Evolutionary conservation across 1,140 invertebrate species (phyloP).

Genomic region (Sitodiplosis mosellana): DNA sequence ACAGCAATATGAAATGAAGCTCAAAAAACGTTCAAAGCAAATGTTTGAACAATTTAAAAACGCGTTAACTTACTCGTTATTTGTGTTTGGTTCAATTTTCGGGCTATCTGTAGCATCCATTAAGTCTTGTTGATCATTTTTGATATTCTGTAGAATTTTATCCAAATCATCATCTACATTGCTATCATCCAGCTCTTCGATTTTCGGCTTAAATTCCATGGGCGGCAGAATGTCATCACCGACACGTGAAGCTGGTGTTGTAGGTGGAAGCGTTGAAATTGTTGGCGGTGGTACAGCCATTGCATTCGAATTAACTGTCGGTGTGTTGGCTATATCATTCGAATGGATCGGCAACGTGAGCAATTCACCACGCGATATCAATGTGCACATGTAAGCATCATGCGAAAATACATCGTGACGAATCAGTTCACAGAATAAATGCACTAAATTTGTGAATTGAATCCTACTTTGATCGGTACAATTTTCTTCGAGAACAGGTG

Average conservation of each 20-base stretch:
- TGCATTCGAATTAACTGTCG: conserved; percentile 8
- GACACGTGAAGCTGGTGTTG: conserved; percentile 27
- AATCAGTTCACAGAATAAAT: conserved; percentile 89
- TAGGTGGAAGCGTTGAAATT: background rate
- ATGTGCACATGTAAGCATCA: conserved; percentile 92
- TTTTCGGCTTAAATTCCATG: conserved; percentile 51
- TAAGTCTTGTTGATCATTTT: conserved; percentile 71
- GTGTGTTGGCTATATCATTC: conserved; percentile 1
- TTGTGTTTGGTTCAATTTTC: conserved; percentile 24
- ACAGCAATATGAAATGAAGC: too few relatives aligned
- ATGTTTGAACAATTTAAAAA: too few relatives aligned
- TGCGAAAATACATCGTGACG: conserved; percentile 93
- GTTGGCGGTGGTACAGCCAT: conserved; percentile 9
- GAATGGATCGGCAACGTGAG: conserved; percentile 29
- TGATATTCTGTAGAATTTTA: conserved; percentile 77
- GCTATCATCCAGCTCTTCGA: conserved; percentile 67
- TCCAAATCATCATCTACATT: conserved; percentile 86
- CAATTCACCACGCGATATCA: conserved; percentile 86
- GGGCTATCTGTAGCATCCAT: conserved; percentile 73
- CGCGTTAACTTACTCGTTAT: too few relatives aligned
- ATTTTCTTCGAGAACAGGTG: conserved; percentile 57
- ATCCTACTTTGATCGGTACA: conserved; percentile 45
- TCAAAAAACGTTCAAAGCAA: too few relatives aligned
- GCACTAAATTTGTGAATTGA: conserved; percentile 86
- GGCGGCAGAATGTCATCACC: conserved; percentile 48